Evolutionary conservation across 2,797 vertebrate genomes (phyloP).

Genomic region (Hydrocynus forskahlii): DNA sequence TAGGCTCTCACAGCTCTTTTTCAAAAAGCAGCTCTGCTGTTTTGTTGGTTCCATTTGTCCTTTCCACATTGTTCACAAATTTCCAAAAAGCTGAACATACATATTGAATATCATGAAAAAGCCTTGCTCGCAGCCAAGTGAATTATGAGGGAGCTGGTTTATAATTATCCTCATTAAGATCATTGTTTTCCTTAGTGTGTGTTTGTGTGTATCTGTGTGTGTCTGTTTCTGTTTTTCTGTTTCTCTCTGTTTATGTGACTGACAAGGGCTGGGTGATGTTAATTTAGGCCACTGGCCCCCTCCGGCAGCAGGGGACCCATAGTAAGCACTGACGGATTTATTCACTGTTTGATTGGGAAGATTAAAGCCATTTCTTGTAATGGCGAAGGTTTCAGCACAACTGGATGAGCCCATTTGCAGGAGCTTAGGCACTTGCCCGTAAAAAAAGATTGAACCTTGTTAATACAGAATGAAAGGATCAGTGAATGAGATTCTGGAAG

Average conservation of each 20-base stretch:
- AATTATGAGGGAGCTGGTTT: too few relatives aligned
- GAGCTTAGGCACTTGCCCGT: slow-evolving; percentile 18
- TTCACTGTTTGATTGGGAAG: slow-evolving; percentile 63
- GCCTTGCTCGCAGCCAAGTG: too few relatives aligned
- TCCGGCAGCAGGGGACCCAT: slow-evolving; percentile 15
- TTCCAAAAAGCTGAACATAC: too few relatives aligned
- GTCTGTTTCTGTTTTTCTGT: not conserved
- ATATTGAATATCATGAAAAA: too few relatives aligned
- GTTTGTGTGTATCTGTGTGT: not conserved
- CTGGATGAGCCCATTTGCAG: slow-evolving; percentile 56
- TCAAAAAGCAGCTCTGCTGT: too few relatives aligned
- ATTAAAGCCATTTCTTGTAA: slow-evolving; percentile 70
- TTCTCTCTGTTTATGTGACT: not conserved
- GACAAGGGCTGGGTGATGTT: slow-evolving; percentile 20
- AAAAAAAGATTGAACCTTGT: slow-evolving; percentile 35
- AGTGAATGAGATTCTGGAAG: slow-evolving; percentile 25
- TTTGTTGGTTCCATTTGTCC: too few relatives aligned
- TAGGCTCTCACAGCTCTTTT: too few relatives aligned
- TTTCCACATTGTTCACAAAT: too few relatives aligned
- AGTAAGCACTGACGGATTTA: slow-evolving; percentile 54
- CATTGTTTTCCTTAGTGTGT: not conserved
- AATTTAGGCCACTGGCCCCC: slow-evolving; percentile 25
- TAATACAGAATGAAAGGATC: slow-evolving; percentile 36
- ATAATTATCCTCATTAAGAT: too few relatives aligned
- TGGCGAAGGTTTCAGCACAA: slow-evolving; percentile 56